A percentile compares a stretch with the other conserved stretches of the same genome.
Evolutionary conservation across 2,113 vertebrate species (phyloP).

Genomic region (Rynchops niger): DNA sequence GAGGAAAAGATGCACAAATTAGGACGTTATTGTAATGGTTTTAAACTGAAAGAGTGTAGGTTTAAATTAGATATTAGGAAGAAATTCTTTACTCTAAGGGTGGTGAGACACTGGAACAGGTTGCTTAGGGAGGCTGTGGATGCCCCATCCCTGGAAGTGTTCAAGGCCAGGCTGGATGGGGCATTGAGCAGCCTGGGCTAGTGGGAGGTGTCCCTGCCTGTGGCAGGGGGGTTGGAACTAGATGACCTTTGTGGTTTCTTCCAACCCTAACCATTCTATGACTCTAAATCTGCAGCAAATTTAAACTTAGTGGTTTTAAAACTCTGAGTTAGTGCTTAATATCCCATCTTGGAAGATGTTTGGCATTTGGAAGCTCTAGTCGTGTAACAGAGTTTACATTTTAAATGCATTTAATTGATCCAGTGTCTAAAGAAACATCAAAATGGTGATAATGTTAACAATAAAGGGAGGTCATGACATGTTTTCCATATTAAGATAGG

Average conservation of each 20-base stretch:
- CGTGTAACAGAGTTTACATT: not conserved
- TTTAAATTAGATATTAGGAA: not conserved
- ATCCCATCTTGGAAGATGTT: not conserved
- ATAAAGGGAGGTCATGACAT: not conserved
- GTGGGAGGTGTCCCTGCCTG: not conserved
- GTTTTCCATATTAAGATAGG: not conserved
- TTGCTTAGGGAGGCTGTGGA: not conserved
- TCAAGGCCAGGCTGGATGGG: not conserved
- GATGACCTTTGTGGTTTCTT: not conserved
- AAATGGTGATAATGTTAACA: not conserved
- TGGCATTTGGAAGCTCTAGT: not conserved
- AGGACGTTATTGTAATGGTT: not conserved
- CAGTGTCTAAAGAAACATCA: not conserved
- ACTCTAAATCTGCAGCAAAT: not conserved
- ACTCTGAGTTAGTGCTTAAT: not conserved
- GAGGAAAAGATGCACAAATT: no score
- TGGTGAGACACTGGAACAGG: not conserved
- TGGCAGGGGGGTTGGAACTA: not conserved
- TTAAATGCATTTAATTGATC: not conserved
- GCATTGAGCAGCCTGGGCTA: not conserved
- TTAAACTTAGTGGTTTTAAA: not conserved
- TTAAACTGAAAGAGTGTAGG: not conserved
- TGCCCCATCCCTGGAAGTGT: not conserved
- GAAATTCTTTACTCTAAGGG: not conserved
- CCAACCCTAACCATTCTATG: not conserved